Conservation (phyloP, 2,113 vertebrate genomes). For the Callaeas wilsoni region DNA sequence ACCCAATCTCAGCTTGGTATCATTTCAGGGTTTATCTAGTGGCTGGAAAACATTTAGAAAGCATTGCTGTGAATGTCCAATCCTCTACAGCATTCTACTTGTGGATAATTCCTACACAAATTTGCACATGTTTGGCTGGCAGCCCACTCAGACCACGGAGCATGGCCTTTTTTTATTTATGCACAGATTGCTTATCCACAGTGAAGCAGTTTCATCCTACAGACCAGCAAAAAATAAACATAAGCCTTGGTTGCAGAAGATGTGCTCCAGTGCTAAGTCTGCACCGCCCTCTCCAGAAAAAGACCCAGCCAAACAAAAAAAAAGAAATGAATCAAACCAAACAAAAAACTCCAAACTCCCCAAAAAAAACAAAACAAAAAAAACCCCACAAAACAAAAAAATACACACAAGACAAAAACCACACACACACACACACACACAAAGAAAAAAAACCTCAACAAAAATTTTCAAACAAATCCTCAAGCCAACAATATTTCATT, state of each 20-base stretch:
- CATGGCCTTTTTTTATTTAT: background rate
- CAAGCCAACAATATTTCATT: background rate
- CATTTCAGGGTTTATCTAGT: background rate
- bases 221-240: background rate
- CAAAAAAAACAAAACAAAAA: background rate
- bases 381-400: background rate
- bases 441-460: background rate
- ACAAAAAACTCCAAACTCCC: accelerated
- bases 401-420: background rate
- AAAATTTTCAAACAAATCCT: background rate
- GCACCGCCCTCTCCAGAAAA: background rate
- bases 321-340: accelerated
- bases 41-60: background rate
- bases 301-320: background rate
- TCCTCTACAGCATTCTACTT: background rate
- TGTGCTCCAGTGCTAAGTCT: background rate
- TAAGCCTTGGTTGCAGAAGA: background rate
- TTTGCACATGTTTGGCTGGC: background rate
- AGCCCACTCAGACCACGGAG: background rate
- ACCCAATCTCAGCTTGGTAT: background rate
- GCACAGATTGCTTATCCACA: background rate
- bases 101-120: background rate
- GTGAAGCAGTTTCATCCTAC: background rate
- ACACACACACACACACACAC: too few species aligned
- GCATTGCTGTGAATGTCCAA: background rate